These are phyloP conservation scores for Cephus spinipes DNA, from an alignment of 2,888 invertebrate species.

Conservation along the genomic window DNA sequence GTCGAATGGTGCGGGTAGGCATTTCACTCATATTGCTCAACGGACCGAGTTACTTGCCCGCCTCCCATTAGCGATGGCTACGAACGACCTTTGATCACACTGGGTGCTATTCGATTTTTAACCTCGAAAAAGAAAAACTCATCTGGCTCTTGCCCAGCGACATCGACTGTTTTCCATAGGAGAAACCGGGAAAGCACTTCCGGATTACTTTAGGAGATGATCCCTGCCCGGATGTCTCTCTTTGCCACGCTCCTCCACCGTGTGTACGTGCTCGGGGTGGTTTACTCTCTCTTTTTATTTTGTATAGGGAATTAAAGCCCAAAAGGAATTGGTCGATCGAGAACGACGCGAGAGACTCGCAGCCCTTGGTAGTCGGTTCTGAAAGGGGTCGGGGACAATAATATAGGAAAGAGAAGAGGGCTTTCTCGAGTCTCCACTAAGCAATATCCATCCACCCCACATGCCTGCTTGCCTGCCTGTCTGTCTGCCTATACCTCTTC, in stretches of 20 bases:
- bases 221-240: background rate
- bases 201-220: background rate
- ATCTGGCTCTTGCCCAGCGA: background rate
- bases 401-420: constrained; percentile 56
- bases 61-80: constrained; percentile 39
- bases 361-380: constrained; percentile 34
- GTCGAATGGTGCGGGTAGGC: constrained; percentile 49
- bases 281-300: constrained; percentile 15
- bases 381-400: constrained; percentile 60
- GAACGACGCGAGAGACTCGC: constrained; percentile 23
- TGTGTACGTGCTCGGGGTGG: background rate
- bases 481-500: constrained; percentile 47
- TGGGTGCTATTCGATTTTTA: background rate
- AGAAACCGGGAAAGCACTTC: background rate
- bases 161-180: background rate
- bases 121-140: background rate
- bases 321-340: constrained; percentile 14
- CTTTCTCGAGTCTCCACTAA: constrained; percentile 58
- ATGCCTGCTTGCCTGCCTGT: constrained; percentile 48
- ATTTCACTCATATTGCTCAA: constrained; percentile 50
- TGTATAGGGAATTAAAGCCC: constrained; percentile 6
- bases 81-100: constrained; percentile 33
- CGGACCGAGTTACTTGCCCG: constrained; percentile 44
- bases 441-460: constrained; percentile 65
- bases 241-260: background rate